phyloP scores from a whole-genome alignment of 1,140 invertebrate genomes.

The Cyclargus thomasi region DNA sequence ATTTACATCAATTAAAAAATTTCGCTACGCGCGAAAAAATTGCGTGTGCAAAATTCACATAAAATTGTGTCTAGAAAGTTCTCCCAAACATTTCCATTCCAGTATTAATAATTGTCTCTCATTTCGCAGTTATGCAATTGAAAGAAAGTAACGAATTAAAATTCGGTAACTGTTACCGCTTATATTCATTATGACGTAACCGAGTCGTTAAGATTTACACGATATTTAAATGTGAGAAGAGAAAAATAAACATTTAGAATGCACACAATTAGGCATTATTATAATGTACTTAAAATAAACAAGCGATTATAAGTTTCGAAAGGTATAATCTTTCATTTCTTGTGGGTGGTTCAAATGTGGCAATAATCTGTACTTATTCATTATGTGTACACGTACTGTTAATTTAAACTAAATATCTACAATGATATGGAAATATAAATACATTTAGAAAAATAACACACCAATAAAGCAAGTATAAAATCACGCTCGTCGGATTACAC shows the following conservation, averaged over 20 bases:
- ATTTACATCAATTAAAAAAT: slow-evolving; percentile 13
- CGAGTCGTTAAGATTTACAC: slow-evolving; percentile 15
- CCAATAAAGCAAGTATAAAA: not conserved
- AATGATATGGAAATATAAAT: too few relatives aligned
- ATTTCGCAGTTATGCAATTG: slow-evolving; percentile 55
- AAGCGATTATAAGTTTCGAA: not conserved
- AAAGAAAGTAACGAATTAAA: slow-evolving; percentile 68
- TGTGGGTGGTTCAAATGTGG: too few relatives aligned
- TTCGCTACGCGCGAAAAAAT: slow-evolving; percentile 12
- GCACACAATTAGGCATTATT: not conserved
- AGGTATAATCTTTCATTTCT: too few relatives aligned
- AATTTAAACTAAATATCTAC: too few relatives aligned
- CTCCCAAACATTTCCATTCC: slow-evolving; percentile 50
- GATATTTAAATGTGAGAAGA: slow-evolving; percentile 8
- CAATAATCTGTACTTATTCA: too few relatives aligned
- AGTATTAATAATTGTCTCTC: slow-evolving; percentile 68
- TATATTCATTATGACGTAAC: slow-evolving; percentile 23
- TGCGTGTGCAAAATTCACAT: slow-evolving; percentile 18
- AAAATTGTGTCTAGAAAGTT: slow-evolving; percentile 45
- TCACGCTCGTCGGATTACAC: not conserved
- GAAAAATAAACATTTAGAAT: slow-evolving; percentile 1
- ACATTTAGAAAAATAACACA: too few relatives aligned
- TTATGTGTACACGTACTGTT: too few relatives aligned
- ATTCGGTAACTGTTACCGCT: slow-evolving; percentile 49
- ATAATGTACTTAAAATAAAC: not conserved